Base-by-base conservation (phyloP, 1,140 invertebrate species). In the Apocrypta bakeri region DNA sequence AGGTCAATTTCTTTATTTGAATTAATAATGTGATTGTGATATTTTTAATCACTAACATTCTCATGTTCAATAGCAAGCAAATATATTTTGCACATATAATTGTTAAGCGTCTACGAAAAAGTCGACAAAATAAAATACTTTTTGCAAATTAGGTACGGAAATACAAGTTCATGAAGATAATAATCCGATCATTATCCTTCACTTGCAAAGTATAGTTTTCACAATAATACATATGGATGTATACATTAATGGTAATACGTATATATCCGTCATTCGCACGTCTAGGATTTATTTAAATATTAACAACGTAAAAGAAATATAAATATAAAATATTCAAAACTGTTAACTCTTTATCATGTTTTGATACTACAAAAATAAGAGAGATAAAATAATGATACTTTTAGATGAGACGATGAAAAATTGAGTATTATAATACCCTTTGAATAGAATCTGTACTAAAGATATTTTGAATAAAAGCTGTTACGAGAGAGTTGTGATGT, bases 391-490 rank as follows among this genome's bases (percentile, higher is more conserved):
- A 79, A 31, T 64, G 64, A 37, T 83, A 83, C 27, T 40, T n/a
- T 83, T 79, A 79, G 56, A 78, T 71, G 6, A 56, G 56, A 48
- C 40, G n/a, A 64, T 63, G 1, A 27, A 48, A 33, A 78, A 79
- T 83, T 21, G 33, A 48, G 21, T 74, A 17, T 71, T 11, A 48
- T 79, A n/a, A 68, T 66, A n/a, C 27, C 61, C 56, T 66, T 83
- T 37, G 61, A 29, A 79, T 77, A 74, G 31, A 83, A 61, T 40
- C 27, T 79, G 77, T 79, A 79, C 27, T 11, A 80, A 75, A 80
- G 64, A 83, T 83, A 83, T 83, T 83, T 83, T 83, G 75, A 83
- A 83, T 83, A 83, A 83, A 83, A 83, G 80, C 63, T 83, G 82
- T 83, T 83, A 79, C 76, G 77, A 83, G 76, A 83, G 73, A 77